A percentile compares a stretch with the other conserved stretches of the same genome.
phyloP scores from a whole-genome alignment of 2,113 vertebrate species.

The Sylvilagus bachmani region DNA sequence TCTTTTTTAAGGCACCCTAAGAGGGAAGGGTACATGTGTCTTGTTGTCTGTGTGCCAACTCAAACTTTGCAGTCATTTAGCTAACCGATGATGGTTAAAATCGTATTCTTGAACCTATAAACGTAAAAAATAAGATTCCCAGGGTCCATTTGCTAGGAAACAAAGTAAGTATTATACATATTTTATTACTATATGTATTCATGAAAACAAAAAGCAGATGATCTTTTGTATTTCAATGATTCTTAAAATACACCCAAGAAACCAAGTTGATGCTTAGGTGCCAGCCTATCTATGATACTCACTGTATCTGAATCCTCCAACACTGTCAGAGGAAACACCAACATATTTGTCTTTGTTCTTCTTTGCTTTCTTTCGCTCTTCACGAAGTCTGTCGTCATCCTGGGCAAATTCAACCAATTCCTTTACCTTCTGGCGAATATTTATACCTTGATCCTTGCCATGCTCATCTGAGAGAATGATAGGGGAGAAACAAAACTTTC shows the following conservation, averaged over 20 bases:
- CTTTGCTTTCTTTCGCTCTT: conserved; percentile 99
- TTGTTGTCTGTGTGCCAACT: conserved; percentile 18
- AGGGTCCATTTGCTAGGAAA: neutral
- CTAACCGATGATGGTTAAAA: conserved; percentile 50
- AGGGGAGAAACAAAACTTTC: conserved; percentile 55
- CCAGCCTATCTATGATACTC: conserved; percentile 81
- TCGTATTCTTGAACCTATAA: conserved; percentile 20
- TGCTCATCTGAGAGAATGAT: conserved; percentile 92
- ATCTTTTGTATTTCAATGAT: neutral
- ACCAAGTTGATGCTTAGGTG: neutral
- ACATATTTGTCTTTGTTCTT: conserved; percentile 99
- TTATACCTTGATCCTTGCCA: conserved; percentile 98
- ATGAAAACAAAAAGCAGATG: neutral
- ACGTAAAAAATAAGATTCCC: neutral
- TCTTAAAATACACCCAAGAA: conserved; percentile 67
- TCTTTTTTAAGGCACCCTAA: conserved; percentile 43
- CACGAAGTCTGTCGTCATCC: conserved; percentile 97
- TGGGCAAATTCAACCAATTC: conserved; percentile 98
- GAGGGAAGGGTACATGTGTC: neutral
- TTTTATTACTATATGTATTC: conserved; percentile 25
- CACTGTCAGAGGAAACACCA: conserved; percentile 96
- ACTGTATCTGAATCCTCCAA: conserved; percentile 95
- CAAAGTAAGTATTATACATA: conserved; percentile 15
- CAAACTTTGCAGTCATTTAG: conserved; percentile 26
- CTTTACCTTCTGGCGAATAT: conserved; percentile 99